Base-by-base conservation (phyloP, 2,797 vertebrate species). In the Myotis daubentonii region DNA sequence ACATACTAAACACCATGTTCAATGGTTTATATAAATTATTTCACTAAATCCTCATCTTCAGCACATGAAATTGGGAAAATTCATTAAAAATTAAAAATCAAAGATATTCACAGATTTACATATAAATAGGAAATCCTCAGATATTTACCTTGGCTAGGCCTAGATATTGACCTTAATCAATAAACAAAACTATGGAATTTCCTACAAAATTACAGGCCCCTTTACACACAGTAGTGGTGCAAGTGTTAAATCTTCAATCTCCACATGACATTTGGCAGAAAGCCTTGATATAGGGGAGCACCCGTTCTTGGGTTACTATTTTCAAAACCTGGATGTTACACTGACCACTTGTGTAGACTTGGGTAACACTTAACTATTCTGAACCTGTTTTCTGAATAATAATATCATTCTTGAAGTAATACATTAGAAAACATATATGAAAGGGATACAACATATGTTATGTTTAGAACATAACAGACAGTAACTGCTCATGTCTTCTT, bases 21-120 rank as follows among this genome's bases (percentile, higher is more conserved):
- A 91, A 33, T 94, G 41, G 3, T 76, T 90, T 85, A 66, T 76
- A 74, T 70, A 93, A 92, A 72, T 75, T 72, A 76, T 95, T 95
- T 94, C 80, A 83, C 41, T 75, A 93, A 94, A 83, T 94, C 9
- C 65, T 91, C 80, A 79, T 49, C 65, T 41, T 38, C 85, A 71
- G 11, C 20, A 91, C 25, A 95, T 87, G 65, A 96, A 23, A 83
- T 89, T 88, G 23, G 8, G 17, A 89, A 7, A 55, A 85, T 80
- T 84, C 79, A 55, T 68, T 30, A 81, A 95, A 95, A 93, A 41
- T 13, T 75, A 3, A 94, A 91, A 87, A 57, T 47, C 22, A 84
- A 95, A 95, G 3, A 55, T 20, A 87, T 84, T 15, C 10, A 83
- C 20, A 94, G 51, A 91, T 25, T 90, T 65, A 62, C 19, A 62